A percentile compares a stretch with the other conserved stretches of the same genome.
phyloP scores from a whole-genome alignment of 2,888 invertebrate genomes.

The Macrophya annulata region DNA sequence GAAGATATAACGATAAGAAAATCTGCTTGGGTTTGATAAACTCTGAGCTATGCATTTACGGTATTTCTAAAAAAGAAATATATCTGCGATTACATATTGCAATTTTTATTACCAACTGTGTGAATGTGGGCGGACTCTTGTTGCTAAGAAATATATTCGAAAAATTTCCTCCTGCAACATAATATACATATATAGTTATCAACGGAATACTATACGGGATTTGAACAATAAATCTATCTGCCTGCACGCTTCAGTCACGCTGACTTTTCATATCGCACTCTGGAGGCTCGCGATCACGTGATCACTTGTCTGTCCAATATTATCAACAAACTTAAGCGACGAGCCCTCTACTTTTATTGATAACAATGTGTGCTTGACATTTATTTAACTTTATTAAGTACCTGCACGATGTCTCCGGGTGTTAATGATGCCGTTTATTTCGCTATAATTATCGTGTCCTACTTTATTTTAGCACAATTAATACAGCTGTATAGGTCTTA shows the following conservation, averaged over 20 bases:
- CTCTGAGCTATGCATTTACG: neutral
- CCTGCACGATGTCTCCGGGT: neutral
- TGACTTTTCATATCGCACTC: neutral
- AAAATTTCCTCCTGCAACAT: neutral
- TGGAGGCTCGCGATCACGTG: constrained; percentile 44
- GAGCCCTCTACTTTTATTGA: constrained; percentile 36
- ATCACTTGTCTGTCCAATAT: constrained; percentile 4
- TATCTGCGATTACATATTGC: neutral
- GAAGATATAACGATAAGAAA: neutral
- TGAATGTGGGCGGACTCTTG: neutral
- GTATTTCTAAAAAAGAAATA: neutral
- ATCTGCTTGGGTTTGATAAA: constrained; percentile 25
- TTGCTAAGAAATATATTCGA: neutral
- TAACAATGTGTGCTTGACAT: constrained; percentile 8
- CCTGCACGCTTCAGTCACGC: constrained; percentile 9
- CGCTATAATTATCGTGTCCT: neutral
- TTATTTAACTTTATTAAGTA: constrained; percentile 5
- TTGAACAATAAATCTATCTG: constrained; percentile 23
- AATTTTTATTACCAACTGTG: neutral
- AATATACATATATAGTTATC: neutral
- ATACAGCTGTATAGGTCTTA: neutral
- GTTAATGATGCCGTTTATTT: neutral
- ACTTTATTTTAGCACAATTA: neutral
- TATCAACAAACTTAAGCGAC: constrained; percentile 14
- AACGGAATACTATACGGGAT: neutral